Evolutionary conservation across 2,113 vertebrate genomes (phyloP).

Genomic region (Procavia capensis): DNA sequence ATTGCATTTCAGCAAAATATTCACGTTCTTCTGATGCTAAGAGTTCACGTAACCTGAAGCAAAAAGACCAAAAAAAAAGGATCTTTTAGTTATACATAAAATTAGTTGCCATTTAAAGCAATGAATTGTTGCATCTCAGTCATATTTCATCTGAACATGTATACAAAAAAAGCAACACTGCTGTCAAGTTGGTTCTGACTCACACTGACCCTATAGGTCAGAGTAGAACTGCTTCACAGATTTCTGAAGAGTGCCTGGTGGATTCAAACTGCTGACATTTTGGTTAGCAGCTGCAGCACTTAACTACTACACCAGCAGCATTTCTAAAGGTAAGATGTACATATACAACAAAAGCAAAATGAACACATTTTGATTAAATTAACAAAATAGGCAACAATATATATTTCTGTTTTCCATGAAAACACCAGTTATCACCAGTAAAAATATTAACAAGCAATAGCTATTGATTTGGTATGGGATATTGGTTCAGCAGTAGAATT

Average conservation of each 20-base stretch:
- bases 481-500: neutral
- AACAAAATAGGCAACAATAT: conserved; percentile 6
- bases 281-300: too few species aligned
- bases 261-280: too few species aligned
- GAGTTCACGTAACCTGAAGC: conserved; percentile 89
- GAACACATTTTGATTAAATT: conserved; percentile 30
- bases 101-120: neutral
- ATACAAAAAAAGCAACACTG: too few species aligned
- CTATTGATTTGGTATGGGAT: neutral
- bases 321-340: neutral
- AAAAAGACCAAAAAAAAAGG: conserved; percentile 28
- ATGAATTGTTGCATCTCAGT: neutral
- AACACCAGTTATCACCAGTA: conserved; percentile 11
- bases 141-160: conserved; percentile 37
- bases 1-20: conserved; percentile 88
- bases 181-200: too few species aligned
- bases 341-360: conserved; percentile 43
- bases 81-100: neutral
- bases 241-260: too few species aligned
- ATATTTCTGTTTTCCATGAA: conserved; percentile 45
- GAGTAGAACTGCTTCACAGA: too few species aligned
- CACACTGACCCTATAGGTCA: too few species aligned
- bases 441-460: conserved; percentile 49
- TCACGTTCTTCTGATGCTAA: conserved; percentile 90
- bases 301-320: too few species aligned